Base-by-base conservation (phyloP, 2,888 invertebrate genomes). In the Polydrusus pterygomalis region DNA sequence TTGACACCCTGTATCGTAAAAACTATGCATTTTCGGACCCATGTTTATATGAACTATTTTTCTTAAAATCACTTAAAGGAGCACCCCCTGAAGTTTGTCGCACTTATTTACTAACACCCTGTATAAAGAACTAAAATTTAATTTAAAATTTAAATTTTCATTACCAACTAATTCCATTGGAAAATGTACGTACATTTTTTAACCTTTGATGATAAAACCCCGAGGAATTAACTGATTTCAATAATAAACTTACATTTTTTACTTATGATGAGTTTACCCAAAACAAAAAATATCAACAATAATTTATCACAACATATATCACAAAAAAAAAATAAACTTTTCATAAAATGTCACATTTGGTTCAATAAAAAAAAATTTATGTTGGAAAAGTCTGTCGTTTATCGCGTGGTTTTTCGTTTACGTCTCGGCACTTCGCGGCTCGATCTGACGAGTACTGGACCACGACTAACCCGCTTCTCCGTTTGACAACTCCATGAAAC, bases 401-500 rank as follows among this genome's bases (percentile, higher is more conserved):
- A 54, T 64, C 71, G 71, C 71, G 70, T 70, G 60, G 18, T 62
- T 54, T 60, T 70, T 20, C 58, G n/a, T 25, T 62, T 62, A 49
- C 62, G 38, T 18, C 38, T 62, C 62, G 62, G 38, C 43, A 54
- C 56, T 69, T 60, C 45, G 13, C 69, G 45, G 65, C 75, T 60
- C 70, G 60, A 75, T 65, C 64, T 71, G 56, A 25, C 70, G 73
- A 77, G 69, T 62, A 65, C 69, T 73, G 69, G 73, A 60, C 70
- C 77, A 70, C 77, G 60, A 71, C 70, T 75, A 47, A 77, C 77
- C 69, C 72, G 72, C 68, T 72, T 72, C 76, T 69, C 64, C 56
- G 72, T 76, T 76, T 73, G 77, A 69, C 73, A 73, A 64, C 73
- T 69, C 72, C 70, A 65, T 70, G 70, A 72, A 69, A 72, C 68